Conservation (phyloP, 2,797 vertebrate genomes). For the Silurus aristotelis region DNA sequence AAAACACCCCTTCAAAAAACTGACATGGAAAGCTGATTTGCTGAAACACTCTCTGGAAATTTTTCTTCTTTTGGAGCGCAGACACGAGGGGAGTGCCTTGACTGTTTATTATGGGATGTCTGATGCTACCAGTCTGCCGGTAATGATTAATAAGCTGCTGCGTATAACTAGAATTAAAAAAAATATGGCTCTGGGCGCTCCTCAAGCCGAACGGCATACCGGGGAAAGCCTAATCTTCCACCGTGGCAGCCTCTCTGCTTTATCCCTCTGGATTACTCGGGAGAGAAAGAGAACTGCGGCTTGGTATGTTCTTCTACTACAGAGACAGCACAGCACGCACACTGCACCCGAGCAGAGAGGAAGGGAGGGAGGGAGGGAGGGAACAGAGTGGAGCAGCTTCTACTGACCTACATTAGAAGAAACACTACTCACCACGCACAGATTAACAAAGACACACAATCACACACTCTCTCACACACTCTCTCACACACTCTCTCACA, state of each 20-base stretch:
- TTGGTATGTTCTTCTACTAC: conserved; percentile 37
- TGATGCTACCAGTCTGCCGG: conserved; percentile 36
- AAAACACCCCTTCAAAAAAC: background rate
- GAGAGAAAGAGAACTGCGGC: conserved; percentile 40
- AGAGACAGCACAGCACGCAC: conserved; percentile 38
- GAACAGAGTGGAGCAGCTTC: conserved; percentile 43
- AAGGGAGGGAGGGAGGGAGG: conserved; percentile 34
- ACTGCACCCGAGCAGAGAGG: conserved; percentile 32
- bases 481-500: background rate
- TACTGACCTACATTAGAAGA: conserved; percentile 58
- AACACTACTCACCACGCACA: conserved; percentile 49
- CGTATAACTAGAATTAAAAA: conserved; percentile 36
- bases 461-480: conserved; percentile 30
- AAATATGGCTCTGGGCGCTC: conserved; percentile 33
- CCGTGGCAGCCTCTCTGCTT: conserved; percentile 47
- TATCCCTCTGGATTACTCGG: conserved; percentile 58
- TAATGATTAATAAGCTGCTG: conserved; percentile 50
- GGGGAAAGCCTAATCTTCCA: conserved; percentile 55
- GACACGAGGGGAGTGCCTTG: background rate
- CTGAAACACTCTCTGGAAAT: background rate
- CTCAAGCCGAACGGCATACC: conserved; percentile 45
- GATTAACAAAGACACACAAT: conserved; percentile 29
- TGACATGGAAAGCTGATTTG: background rate
- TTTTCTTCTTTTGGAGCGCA: background rate
- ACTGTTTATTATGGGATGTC: conserved; percentile 41